Base-by-base conservation (phyloP, 2,797 vertebrate species). In the Urosaurus nigricauda region DNA sequence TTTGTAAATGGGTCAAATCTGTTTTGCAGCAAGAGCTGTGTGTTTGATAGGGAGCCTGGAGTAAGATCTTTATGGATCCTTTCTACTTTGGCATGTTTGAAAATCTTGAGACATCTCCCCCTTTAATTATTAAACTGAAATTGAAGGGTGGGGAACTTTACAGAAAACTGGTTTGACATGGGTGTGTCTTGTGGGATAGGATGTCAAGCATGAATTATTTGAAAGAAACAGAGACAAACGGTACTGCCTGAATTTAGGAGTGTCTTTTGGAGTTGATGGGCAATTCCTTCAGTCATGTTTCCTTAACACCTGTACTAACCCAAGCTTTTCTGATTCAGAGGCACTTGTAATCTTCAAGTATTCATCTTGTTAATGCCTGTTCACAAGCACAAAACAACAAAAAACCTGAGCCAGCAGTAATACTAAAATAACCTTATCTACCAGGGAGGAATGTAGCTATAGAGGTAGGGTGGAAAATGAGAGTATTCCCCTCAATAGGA, bases 91-190 rank as follows among this genome's bases (percentile, higher is more conserved):
- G 51, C 81, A 29, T 4, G 32, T 17, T 84, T 81, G 51, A 56
- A 21, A 71, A 60, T 85, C 85, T 65, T 82, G 58, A 77, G 63
- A 75, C 7, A 12, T 81, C n/a, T 32, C 88, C 56, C 6, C 5
- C 12, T 11, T 63, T 63, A 65, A 74, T 75, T 81, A 73, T 68
- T 81, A 77, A 82, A 79, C 77, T 35, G 78, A 90, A 86, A 77
- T 1, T 8, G 56, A 83, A 81, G n/a, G 29, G 71, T 56, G 84
- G 60, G 74, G 19, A 70, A 82, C 71, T 89, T 73, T 85, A 35
- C 70, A 85, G 37, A 43, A 88, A 89, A 89, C 26, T 91, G 81
- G 58, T 93, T 92, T 91, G 11, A 2, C 51, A 16, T 92, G 88
- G 70, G 80, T 5, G 19, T 53, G 29, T 83, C 81, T 75, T 82